Evolutionary conservation across 1,140 invertebrate genomes (phyloP).

Genomic region (Tetramorium alpestre): DNA sequence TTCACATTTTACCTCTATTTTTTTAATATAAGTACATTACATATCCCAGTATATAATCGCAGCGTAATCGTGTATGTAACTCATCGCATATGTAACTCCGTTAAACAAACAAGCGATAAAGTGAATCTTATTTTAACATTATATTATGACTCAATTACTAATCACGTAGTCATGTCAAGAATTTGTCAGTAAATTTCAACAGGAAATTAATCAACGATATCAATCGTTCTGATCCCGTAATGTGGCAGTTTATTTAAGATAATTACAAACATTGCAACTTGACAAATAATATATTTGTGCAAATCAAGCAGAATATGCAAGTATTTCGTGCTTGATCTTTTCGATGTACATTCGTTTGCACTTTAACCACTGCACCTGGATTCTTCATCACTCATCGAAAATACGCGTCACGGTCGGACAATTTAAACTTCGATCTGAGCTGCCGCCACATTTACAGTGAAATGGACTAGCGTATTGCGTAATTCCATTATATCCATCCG

Average conservation of each 20-base stretch:
- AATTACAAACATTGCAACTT: background rate
- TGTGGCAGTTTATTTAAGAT: background rate
- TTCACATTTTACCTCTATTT: background rate
- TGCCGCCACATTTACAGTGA: conserved; percentile 31
- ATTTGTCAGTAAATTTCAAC: background rate
- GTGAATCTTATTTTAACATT: background rate
- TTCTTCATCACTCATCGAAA: conserved; percentile 21
- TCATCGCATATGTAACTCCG: background rate
- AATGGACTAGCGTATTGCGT: conserved; percentile 45
- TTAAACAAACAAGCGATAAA: background rate
- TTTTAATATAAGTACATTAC: background rate
- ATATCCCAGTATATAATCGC: background rate
- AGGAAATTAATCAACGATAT: background rate
- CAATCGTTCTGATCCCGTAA: background rate
- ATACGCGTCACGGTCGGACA: conserved; percentile 28
- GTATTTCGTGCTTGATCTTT: conserved; percentile 1
- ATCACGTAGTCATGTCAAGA: background rate
- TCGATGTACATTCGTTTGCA: conserved; percentile 4
- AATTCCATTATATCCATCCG: conserved; percentile 28
- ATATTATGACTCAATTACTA: background rate
- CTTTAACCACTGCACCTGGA: background rate
- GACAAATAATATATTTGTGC: background rate
- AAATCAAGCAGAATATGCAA: background rate
- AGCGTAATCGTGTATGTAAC: background rate
- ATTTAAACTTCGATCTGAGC: conserved; percentile 25